Conservation (phyloP, 1,140 invertebrate species). For the Xylocopa sonorina region DNA sequence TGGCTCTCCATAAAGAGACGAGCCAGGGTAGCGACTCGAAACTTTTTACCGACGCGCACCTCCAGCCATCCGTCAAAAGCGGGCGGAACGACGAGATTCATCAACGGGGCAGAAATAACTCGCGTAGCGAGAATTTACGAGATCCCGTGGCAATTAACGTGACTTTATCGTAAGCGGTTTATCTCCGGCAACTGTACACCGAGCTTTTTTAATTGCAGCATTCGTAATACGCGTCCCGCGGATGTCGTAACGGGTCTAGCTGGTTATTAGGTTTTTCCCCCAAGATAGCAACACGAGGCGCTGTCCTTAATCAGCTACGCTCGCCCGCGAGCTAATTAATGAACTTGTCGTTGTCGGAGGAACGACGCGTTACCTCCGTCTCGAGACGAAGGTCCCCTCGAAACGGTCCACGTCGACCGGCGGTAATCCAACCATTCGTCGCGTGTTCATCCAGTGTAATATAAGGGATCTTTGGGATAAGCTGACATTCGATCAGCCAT, state of each 20-base stretch:
- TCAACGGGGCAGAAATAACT: not conserved
- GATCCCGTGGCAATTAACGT: not conserved
- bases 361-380: not conserved
- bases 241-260: not conserved
- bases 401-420: not conserved
- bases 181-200: not conserved
- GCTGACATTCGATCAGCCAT: not conserved
- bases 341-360: not conserved
- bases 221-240: not conserved
- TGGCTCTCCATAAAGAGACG: too few relatives aligned
- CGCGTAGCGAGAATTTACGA: not conserved
- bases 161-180: slow-evolving; percentile 10
- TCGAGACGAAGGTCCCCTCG: not conserved
- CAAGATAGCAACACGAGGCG: not conserved
- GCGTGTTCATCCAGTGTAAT: not conserved
- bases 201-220: not conserved
- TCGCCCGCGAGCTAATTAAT: not conserved
- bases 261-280: not conserved
- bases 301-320: not conserved
- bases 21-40: too few relatives aligned
- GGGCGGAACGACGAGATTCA: not conserved
- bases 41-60: too few relatives aligned
- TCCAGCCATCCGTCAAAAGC: too few relatives aligned
- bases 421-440: slow-evolving; percentile 6
- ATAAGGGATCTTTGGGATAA: not conserved